These are phyloP conservation scores for Andrena dorsata DNA, from an alignment of 2,888 invertebrate species.

Conservation along the genomic window DNA sequence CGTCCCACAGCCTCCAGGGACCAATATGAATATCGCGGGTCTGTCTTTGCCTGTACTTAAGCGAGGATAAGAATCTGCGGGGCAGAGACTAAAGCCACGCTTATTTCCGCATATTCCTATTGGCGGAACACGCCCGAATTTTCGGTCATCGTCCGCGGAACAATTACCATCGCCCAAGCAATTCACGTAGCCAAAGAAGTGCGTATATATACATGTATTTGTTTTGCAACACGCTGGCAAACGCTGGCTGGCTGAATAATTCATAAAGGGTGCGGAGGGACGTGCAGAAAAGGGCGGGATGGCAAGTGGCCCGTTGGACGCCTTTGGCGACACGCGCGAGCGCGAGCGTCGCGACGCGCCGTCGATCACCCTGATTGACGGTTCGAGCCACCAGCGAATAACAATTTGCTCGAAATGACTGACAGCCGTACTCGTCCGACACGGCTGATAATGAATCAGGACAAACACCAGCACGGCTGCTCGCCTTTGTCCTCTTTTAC, in stretches of 20 bases:
- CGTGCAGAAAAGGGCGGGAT: constrained; percentile 22
- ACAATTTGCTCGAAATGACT: constrained; percentile 64
- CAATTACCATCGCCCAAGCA: constrained; percentile 16
- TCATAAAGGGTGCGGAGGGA: constrained; percentile 9
- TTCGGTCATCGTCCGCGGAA: background rate
- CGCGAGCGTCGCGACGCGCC: constrained; percentile 32
- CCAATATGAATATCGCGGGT: constrained; percentile 47
- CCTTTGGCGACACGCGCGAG: constrained; percentile 6
- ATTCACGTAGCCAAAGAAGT: constrained; percentile 4
- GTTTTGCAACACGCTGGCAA: constrained; percentile 1
- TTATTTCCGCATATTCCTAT: background rate
- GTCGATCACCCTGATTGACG: constrained; percentile 78
- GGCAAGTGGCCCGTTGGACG: constrained; percentile 6
- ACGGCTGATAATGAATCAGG: constrained; percentile 43
- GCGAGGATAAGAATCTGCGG: background rate
- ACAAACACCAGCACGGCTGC: constrained; percentile 20
- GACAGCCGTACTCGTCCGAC: constrained; percentile 51
- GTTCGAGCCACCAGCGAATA: constrained; percentile 51
- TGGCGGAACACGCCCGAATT: background rate
- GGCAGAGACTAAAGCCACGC: background rate
- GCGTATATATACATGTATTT: background rate
- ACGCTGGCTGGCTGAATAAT: constrained; percentile 27
- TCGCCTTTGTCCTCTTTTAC: constrained; percentile 16
- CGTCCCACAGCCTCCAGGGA: constrained; percentile 18
- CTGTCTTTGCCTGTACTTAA: background rate